Conservation (phyloP, 2,113 vertebrate genomes). For the Pangasianodon hypophthalmus region DNA sequence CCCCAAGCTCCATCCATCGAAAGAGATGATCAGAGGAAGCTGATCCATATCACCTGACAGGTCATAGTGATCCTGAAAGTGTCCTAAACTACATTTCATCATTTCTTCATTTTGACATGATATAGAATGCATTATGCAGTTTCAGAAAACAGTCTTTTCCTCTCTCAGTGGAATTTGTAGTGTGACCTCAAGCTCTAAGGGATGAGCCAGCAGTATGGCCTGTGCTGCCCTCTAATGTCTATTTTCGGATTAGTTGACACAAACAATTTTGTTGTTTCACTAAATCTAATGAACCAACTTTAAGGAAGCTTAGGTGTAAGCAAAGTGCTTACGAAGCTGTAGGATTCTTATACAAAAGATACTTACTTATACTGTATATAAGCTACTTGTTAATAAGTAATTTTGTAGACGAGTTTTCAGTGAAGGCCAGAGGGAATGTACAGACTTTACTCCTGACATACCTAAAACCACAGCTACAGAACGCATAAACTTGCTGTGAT, state of each 20-base stretch:
- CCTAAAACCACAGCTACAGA: background rate
- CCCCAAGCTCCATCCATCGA: background rate
- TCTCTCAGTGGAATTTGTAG: background rate
- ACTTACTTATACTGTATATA: background rate
- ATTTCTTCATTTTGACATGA: too few relatives aligned
- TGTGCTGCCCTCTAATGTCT: conserved; percentile 17
- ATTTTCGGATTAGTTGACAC: background rate
- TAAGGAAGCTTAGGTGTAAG: background rate
- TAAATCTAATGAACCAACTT: background rate
- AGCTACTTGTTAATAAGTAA: background rate
- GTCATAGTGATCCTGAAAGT: background rate
- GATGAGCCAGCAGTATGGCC: background rate
- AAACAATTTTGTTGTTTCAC: background rate
- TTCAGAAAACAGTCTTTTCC: background rate
- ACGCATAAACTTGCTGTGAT: background rate
- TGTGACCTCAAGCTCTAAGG: background rate
- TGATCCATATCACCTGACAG: background rate
- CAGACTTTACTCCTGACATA: background rate
- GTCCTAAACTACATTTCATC: background rate
- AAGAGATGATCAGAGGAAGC: background rate
- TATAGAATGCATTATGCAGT: background rate
- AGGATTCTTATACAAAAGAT: background rate
- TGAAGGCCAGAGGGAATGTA: background rate
- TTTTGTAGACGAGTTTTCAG: background rate
- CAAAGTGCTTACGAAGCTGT: too few relatives aligned